Evolutionary conservation across 2,113 vertebrate species (phyloP).

Genomic region (Chauna torquata): DNA sequence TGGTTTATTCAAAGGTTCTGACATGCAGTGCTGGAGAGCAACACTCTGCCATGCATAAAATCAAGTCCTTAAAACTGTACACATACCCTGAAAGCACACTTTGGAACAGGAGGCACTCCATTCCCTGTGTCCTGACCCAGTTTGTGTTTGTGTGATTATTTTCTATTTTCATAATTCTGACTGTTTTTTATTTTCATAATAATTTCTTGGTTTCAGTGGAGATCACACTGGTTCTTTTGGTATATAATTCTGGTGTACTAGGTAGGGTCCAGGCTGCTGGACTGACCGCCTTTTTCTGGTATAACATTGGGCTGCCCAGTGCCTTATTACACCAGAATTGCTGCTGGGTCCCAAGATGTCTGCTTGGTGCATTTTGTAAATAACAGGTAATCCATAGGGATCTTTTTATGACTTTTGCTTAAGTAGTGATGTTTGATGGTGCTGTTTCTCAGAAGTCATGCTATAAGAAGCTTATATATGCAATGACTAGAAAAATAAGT

Average conservation of each 20-base stretch:
- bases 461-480: background rate
- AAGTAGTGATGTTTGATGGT: background rate
- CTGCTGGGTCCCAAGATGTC: background rate
- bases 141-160: background rate
- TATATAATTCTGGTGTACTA: background rate
- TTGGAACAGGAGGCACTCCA: background rate
- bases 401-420: background rate
- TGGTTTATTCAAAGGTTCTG: background rate
- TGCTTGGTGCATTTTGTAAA: background rate
- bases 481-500: background rate
- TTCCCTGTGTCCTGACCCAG: background rate
- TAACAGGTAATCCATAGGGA: background rate
- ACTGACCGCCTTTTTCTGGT: background rate
- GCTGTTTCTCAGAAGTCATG: background rate
- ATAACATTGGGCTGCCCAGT: background rate
- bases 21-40: background rate
- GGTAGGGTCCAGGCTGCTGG: background rate
- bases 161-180: background rate
- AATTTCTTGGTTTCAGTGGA: background rate
- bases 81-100: background rate
- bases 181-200: background rate
- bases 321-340: background rate
- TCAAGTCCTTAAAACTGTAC: background rate
- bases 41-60: background rate
- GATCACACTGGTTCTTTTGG: background rate